Percentiles rank a stretch among this genome's conserved stretches.
These are phyloP conservation scores for Hesperia comma DNA, from an alignment of 2,888 invertebrate genomes.

Conservation along the genomic window DNA sequence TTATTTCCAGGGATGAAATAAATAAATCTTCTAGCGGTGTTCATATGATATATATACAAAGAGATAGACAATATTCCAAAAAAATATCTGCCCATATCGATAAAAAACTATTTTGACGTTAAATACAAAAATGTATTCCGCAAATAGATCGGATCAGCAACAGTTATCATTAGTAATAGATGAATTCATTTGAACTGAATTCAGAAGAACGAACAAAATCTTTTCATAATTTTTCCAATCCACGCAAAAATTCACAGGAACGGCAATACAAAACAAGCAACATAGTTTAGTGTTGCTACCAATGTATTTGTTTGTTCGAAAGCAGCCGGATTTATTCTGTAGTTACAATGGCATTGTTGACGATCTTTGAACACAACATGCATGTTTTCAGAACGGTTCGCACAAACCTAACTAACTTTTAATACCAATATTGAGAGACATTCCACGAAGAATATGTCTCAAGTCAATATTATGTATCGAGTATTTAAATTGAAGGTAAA, in stretches of 20 bases:
- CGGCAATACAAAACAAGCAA: slow-evolving; percentile 59
- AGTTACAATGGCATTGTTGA: slow-evolving; percentile 49
- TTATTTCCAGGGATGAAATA: too few relatives aligned
- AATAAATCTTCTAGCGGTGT: too few relatives aligned
- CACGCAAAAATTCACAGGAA: slow-evolving; percentile 32
- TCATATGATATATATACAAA: too few relatives aligned
- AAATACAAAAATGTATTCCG: too few relatives aligned
- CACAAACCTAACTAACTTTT: slow-evolving; percentile 46
- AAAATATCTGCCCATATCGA: too few relatives aligned
- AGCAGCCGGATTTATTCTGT: slow-evolving; percentile 32
- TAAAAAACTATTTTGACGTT: too few relatives aligned
- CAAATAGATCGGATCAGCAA: too few relatives aligned
- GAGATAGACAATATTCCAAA: too few relatives aligned
- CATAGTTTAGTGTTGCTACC: slow-evolving; percentile 31
- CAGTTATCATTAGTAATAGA: too few relatives aligned
- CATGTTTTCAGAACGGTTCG: slow-evolving; percentile 69
- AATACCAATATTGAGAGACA: slow-evolving; percentile 6
- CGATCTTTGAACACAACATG: slow-evolving; percentile 66
- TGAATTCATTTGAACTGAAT: too few relatives aligned
- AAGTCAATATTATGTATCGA: slow-evolving; percentile 41
- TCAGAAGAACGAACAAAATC: too few relatives aligned
- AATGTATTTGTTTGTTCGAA: slow-evolving; percentile 41
- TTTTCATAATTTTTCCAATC: slow-evolving; percentile 48
- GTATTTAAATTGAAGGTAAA: slow-evolving; percentile 41
- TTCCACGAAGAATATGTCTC: background rate